Base-by-base conservation (phyloP, 2,113 vertebrate genomes). In the Grammomys dolichurus region DNA sequence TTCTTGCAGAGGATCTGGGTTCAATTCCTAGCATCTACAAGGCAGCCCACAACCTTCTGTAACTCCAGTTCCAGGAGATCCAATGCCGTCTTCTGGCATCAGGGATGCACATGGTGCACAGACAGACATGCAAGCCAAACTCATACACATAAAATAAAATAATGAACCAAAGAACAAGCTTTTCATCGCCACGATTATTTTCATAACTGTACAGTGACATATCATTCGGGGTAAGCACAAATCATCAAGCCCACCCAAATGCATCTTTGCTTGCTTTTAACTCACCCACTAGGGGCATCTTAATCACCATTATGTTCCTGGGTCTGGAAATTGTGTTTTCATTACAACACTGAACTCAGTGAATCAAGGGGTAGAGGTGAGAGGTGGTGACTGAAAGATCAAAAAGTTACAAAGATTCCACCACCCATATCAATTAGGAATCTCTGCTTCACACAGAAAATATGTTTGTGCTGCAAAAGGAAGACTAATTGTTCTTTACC, bases 391-490 rank as follows among this genome's bases (percentile, higher is more conserved):
- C 7, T 67, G 26, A 86, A 95, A 96, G 51, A 89, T n/a, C 2
- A 75, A 16, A 36, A 85, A 73, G 54, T 8, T 70, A 85, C 16
- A 60, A 70, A 90, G 43, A 89, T 94, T 91, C 78, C 14, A 7
- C 89, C 78, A 80, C 36, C 40, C 22, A 91, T 82, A 4, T 84
- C 63, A 90, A 48, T 20, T 73, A 46, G 72, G 4, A 46, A 33
- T n/a, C n/a, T 87, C 24, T 86, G 36, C 48, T 93, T 76, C 72
- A n/a, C 24, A 93, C 8, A 19, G 48, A 87, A 89, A 92, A 81
- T 81, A 90, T 31, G 72, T 92, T 87, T 13, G 54, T 72, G 26
- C 3, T 94, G 56, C 43, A 22, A 93, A 93, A 56, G 17, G 16
- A 33, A 78, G 58, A 89, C 56, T 8, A 26, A 82, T 60, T 40